These are phyloP conservation scores for Teleopsis dalmanni DNA, from an alignment of 1,140 invertebrate species.

Conservation along the genomic window DNA sequence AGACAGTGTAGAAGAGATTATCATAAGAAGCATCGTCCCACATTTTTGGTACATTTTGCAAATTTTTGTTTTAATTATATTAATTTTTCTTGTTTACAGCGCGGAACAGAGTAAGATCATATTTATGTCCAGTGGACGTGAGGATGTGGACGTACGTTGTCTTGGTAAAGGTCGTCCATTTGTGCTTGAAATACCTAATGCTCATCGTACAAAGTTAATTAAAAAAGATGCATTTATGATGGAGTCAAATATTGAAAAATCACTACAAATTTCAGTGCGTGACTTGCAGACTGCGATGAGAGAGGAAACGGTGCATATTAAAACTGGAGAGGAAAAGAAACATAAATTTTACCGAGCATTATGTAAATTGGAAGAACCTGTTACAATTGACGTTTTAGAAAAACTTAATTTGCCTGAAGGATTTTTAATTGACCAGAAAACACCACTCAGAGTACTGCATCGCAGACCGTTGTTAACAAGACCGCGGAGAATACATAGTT, in stretches of 20 bases:
- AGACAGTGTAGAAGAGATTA: slow-evolving; percentile 84
- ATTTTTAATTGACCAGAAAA: slow-evolving; percentile 62
- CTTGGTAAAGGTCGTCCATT: slow-evolving; percentile 82
- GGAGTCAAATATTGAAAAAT: slow-evolving; percentile 55
- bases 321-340: slow-evolving; percentile 80
- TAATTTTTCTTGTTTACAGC: slow-evolving; percentile 9
- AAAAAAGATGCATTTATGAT: slow-evolving; percentile 38
- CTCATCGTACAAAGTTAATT: slow-evolving; percentile 51
- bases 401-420: slow-evolving; percentile 48
- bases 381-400: slow-evolving; percentile 49
- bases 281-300: slow-evolving; percentile 61
- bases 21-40: slow-evolving; percentile 57
- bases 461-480: slow-evolving; percentile 63
- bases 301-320: slow-evolving; percentile 62
- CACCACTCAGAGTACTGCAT: slow-evolving; percentile 79
- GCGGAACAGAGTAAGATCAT: slow-evolving; percentile 44
- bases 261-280: slow-evolving; percentile 55
- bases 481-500: slow-evolving; percentile 54
- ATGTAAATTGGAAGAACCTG: slow-evolving; percentile 50
- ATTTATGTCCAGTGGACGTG: slow-evolving; percentile 85
- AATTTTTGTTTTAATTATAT: neutral
- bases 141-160: slow-evolving; percentile 85
- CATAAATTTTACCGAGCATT: slow-evolving; percentile 76
- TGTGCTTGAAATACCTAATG: slow-evolving; percentile 71
- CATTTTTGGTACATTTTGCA: slow-evolving; percentile 40